Base-by-base conservation (phyloP, 2,113 vertebrate species). In the Eretmochelys imbricata region DNA sequence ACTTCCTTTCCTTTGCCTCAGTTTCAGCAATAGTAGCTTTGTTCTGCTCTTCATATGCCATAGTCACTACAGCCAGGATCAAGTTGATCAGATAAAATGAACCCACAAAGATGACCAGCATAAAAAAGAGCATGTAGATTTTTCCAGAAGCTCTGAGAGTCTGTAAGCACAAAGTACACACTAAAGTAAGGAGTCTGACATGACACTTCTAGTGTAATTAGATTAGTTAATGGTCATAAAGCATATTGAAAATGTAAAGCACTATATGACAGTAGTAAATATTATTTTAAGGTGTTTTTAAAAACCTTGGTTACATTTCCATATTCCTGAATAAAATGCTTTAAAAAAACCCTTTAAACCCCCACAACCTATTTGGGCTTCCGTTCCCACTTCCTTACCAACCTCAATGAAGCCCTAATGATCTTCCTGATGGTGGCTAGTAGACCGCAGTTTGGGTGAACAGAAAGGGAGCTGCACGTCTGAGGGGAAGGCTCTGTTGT, bases 21-120 rank as follows among this genome's bases (percentile, higher is more conserved):
- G 99, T 99, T 98, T 99, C 99, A 4, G 99, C 99, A n/a, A 99
- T 99, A 83, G 99, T 99, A 14, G 99, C 99, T 95, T 99, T 99
- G 97, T 99, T 99, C 98, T 99, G 99, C 90, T 99, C 99, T 94
- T 99, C 99, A 0, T 99, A 99, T 0, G 99, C 99, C 99, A 99
- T 99, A 50, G 99, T 99, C 38, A 99, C 99, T 94, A 99, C 99
- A 4, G 99, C 99, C 98, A 99, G 97, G 98, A 99, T 99, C 95
- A 99, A 98, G 97, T 99, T 99, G 94, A 99, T 98, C 97, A 99
- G 98, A 98, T 99, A 99, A 98, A 99, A 99, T 46, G 99, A 99
- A 53, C 99, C 99, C 97, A 99, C 98, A 98, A 99, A 99, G 97
- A 99, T 99, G 96, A 99, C 99, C 94, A 99, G 98, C 95, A 99